A percentile compares a stretch with the other conserved stretches of the same genome.
Evolutionary conservation across 2,113 vertebrate genomes (phyloP).

Genomic region (Scopus umbretta): DNA sequence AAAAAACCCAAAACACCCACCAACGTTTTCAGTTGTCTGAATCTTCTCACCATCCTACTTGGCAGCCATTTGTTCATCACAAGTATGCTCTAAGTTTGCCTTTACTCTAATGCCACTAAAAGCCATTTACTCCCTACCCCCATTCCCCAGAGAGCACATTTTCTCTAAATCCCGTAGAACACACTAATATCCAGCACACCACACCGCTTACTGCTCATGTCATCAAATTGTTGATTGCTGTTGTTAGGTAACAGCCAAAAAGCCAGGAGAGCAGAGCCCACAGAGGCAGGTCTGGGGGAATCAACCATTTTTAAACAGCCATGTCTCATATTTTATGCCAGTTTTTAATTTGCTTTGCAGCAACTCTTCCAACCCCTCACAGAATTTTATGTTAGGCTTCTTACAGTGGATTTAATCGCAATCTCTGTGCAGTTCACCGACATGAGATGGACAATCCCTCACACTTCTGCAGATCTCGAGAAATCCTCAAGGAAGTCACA

Average conservation of each 20-base stretch:
- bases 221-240: not conserved
- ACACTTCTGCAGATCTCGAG: not conserved
- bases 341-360: not conserved
- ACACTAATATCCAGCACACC: not conserved
- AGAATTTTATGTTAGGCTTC: not conserved
- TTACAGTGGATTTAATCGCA: not conserved
- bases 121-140: not conserved
- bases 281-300: not conserved
- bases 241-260: not conserved
- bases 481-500: not conserved
- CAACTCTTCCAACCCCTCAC: not conserved
- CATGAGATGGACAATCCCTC: not conserved
- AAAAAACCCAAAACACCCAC: too few species aligned
- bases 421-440: not conserved
- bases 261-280: not conserved
- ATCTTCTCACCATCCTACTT: not conserved
- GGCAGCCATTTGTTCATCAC: not conserved
- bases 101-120: not conserved
- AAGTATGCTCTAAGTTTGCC: not conserved
- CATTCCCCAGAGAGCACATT: not conserved
- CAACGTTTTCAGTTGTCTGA: not conserved
- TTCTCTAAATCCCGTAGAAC: not conserved
- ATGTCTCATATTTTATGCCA: not conserved
- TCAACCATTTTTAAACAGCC: not conserved
- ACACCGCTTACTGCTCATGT: not conserved